Conservation (phyloP, 2,888 invertebrate species). For the Drosophila macrospina region DNA sequence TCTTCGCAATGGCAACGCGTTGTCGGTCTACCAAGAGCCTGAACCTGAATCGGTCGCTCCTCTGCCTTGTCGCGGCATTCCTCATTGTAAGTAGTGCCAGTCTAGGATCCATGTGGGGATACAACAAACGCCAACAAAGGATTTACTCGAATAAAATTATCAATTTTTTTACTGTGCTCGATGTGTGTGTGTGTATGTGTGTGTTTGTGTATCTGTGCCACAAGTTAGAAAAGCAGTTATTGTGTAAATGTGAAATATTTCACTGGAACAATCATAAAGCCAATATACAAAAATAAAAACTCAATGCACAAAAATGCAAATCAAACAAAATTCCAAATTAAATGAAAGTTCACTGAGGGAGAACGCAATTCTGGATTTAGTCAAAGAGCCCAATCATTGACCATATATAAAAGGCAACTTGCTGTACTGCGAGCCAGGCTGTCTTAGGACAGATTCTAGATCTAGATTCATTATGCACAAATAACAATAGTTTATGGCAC, state of each 20-base stretch:
- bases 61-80: constrained; percentile 56
- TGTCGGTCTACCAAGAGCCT: constrained; percentile 38
- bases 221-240: too few species aligned
- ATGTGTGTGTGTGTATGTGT: constrained; percentile 2
- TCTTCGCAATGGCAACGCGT: constrained; percentile 73
- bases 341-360: background rate
- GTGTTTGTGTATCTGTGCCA: too few species aligned
- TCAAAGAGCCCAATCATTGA: too few species aligned
- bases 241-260: background rate
- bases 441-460: too few species aligned
- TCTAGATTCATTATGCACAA: too few species aligned
- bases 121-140: background rate
- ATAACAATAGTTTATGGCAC: too few species aligned
- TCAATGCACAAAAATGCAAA: background rate
- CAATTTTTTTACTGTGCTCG: constrained; percentile 13
- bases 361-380: background rate
- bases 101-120: background rate
- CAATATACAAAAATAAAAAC: background rate
- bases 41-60: constrained; percentile 58
- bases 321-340: background rate
- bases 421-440: too few species aligned
- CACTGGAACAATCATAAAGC: background rate
- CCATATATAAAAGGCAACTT: too few species aligned
- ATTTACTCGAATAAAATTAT: background rate
- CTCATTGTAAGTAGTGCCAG: constrained; percentile 82